Percentiles rank a stretch among this genome's conserved stretches.
Conservation (phyloP, 23 tunicate genomes). For the Diplosoma virens region DNA sequence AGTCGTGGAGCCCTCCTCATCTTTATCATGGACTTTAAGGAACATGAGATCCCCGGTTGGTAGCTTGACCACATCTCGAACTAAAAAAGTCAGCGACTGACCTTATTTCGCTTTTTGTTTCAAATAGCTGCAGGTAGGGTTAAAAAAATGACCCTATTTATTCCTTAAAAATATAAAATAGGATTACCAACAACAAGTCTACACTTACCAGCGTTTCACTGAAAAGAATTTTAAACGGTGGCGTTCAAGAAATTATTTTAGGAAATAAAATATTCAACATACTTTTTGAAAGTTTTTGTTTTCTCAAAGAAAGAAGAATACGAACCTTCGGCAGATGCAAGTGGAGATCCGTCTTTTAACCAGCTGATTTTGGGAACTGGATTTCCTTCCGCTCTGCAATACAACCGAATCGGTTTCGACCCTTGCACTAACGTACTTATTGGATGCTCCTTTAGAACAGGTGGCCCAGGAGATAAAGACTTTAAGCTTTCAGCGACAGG, state of each 20-base stretch:
- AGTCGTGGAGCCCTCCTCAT: constrained; percentile 27
- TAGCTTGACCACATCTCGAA: constrained; percentile 13
- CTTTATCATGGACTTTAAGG: background rate
- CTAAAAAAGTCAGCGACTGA: constrained; percentile 14
- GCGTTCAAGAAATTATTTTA: too few relatives aligned
- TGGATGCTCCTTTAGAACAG: constrained; percentile 36
- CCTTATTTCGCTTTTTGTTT: too few relatives aligned
- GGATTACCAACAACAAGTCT: too few relatives aligned
- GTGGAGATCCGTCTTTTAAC: constrained; percentile 47
- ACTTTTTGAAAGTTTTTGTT: too few relatives aligned
- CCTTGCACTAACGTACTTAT: background rate
- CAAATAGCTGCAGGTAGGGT: too few relatives aligned
- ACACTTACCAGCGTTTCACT: too few relatives aligned
- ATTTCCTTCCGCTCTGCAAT: constrained; percentile 39
- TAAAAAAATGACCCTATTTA: too few relatives aligned
- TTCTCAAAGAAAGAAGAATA: background rate
- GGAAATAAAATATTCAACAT: too few relatives aligned
- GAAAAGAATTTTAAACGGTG: too few relatives aligned
- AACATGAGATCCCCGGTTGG: constrained; percentile 35
- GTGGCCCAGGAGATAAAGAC: background rate
- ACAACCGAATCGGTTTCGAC: constrained; percentile 13
- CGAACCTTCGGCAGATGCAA: constrained; percentile 16
- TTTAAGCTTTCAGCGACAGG: too few relatives aligned
- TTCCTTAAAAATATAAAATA: too few relatives aligned
- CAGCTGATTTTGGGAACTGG: constrained; percentile 37